Conservation (phyloP, 2,113 vertebrate genomes). For the Furnarius figulus region DNA sequence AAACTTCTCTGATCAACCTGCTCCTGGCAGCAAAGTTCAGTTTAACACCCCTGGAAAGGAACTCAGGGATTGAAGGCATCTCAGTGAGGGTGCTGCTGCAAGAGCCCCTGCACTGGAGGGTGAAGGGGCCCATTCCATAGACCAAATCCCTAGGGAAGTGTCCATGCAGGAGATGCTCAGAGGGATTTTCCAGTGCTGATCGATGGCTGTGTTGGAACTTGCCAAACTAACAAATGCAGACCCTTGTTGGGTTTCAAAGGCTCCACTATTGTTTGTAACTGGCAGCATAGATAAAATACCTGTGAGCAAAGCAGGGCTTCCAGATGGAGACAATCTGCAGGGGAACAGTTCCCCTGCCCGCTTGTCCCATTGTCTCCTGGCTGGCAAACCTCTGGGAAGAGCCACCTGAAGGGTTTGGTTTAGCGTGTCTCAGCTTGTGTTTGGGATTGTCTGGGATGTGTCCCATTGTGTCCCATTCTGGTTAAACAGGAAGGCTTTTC, state of each 20-base stretch:
- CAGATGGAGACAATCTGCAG: background rate
- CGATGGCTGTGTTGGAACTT: background rate
- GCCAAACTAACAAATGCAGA: background rate
- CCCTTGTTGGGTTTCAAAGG: background rate
- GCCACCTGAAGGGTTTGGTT: background rate
- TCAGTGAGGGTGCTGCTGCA: background rate
- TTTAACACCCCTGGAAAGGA: accelerated
- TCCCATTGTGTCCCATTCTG: background rate
- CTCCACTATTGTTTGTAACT: background rate
- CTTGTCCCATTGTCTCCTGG: background rate
- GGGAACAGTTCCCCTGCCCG: background rate
- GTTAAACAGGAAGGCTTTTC: background rate
- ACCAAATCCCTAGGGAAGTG: background rate
- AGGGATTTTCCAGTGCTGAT: background rate
- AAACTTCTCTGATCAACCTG: background rate
- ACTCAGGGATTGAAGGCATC: background rate
- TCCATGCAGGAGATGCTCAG: background rate
- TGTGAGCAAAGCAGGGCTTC: background rate
- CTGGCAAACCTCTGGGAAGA: background rate
- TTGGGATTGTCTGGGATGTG: background rate
- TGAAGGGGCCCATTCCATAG: background rate
- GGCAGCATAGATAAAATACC: background rate
- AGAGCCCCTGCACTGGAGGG: background rate
- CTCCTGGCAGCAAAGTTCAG: background rate
- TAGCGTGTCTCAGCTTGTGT: background rate